phyloP scores from a whole-genome alignment of 1,140 invertebrate species.

The Asobara japonica region DNA sequence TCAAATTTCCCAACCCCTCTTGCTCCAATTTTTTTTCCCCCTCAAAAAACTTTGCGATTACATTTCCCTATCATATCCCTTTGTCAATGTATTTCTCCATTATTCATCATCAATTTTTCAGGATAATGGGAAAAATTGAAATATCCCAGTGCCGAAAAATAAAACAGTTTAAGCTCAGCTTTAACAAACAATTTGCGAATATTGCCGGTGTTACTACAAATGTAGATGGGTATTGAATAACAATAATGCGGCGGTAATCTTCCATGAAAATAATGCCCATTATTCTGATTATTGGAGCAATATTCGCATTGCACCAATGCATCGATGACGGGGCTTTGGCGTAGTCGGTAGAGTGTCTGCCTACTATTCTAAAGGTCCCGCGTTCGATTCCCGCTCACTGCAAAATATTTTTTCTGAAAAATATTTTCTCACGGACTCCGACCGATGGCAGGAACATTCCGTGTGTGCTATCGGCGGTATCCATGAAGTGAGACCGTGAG shows the following conservation, averaged over 20 bases:
- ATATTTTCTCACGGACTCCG: too few species aligned
- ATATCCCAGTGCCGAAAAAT: background rate
- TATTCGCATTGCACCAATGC: background rate
- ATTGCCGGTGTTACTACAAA: background rate
- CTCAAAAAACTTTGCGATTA: background rate
- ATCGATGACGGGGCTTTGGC: too few species aligned
- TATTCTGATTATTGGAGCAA: background rate
- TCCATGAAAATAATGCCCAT: background rate
- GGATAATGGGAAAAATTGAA: background rate
- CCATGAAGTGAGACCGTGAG: too few species aligned
- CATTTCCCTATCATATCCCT: background rate
- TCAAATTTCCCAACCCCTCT: background rate
- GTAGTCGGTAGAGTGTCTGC: too few species aligned
- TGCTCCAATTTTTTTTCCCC: background rate
- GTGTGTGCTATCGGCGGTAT: too few species aligned
- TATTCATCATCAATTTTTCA: background rate
- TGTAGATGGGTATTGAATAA: background rate
- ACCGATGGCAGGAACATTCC: too few species aligned
- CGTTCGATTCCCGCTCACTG: too few species aligned
- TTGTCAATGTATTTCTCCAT: background rate
- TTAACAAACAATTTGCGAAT: background rate
- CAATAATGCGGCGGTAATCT: background rate
- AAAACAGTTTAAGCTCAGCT: slow-evolving; percentile 9
- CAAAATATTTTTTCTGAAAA: too few species aligned
- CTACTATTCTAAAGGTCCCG: too few species aligned